These are phyloP conservation scores for Bibio marci DNA, from an alignment of 2,888 invertebrate genomes.

Conservation along the genomic window DNA sequence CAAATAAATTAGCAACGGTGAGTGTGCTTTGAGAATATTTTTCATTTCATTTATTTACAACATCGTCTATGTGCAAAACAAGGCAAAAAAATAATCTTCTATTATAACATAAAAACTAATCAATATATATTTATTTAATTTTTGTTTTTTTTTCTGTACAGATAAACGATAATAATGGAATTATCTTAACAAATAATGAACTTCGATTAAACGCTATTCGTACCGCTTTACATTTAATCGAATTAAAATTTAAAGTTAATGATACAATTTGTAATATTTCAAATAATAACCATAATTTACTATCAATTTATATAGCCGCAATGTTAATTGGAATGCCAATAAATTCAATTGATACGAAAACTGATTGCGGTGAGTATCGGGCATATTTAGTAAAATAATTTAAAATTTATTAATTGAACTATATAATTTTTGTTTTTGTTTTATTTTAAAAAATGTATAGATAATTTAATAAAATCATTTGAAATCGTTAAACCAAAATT, in stretches of 20 bases:
- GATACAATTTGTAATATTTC: neutral
- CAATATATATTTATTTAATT: no score
- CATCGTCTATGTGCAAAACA: no score
- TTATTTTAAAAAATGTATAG: no score
- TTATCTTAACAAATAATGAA: neutral
- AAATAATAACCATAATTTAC: neutral
- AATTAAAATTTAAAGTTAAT: neutral
- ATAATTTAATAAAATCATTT: no score
- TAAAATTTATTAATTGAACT: no score
- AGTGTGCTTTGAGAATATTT: no score
- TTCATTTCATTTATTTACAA: no score
- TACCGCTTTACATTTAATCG: neutral
- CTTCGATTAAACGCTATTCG: neutral
- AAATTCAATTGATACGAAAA: neutral
- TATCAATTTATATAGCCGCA: neutral
- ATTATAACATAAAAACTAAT: no score
- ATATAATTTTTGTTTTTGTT: no score
- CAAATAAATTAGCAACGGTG: neutral
- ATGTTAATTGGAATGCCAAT: neutral
- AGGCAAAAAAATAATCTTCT: no score
- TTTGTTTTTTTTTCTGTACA: no score
- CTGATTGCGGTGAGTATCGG: neutral
- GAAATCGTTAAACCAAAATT: neutral
- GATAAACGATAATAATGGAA: neutral
- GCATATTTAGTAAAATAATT: neutral